Conservation (phyloP, 2,888 invertebrate species). For the Drosophila niveifrons region DNA sequence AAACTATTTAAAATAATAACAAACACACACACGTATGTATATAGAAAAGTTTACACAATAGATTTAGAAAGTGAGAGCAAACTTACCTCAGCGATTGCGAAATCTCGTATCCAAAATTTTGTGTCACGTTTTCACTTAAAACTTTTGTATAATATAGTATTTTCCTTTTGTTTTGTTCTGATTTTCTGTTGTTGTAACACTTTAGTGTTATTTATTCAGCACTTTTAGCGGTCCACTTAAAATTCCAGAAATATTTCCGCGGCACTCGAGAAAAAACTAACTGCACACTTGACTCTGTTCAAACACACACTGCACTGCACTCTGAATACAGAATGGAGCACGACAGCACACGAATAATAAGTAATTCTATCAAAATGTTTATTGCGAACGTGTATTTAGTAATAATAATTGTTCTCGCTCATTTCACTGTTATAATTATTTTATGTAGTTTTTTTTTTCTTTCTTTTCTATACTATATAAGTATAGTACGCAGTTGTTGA, state of each 20-base stretch:
- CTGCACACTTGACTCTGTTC: slow-evolving; percentile 37
- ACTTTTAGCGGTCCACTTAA: slow-evolving; percentile 65
- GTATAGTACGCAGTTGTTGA: not conserved
- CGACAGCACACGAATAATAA: slow-evolving; percentile 23
- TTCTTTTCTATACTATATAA: not conserved
- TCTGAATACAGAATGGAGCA: not conserved
- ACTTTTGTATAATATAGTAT: slow-evolving; percentile 14
- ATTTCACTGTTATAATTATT: not conserved
- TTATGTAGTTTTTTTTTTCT: too few species aligned
- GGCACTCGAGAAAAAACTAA: slow-evolving; percentile 48
- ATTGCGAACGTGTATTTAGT: slow-evolving; percentile 29
- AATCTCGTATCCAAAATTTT: slow-evolving; percentile 45
- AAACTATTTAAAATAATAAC: slow-evolving; percentile 22
- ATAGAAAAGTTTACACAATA: slow-evolving; percentile 12
- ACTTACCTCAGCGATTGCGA: slow-evolving; percentile 55
- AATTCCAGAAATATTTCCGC: slow-evolving; percentile 66
- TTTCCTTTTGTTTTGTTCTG: slow-evolving; percentile 23
- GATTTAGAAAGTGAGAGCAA: not conserved
- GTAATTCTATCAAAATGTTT: slow-evolving; percentile 34
- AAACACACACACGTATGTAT: not conserved
- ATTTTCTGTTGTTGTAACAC: slow-evolving; percentile 9
- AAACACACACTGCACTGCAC: slow-evolving; percentile 11
- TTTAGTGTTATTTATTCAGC: slow-evolving; percentile 42
- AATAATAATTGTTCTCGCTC: slow-evolving; percentile 37
- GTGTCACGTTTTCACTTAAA: slow-evolving; percentile 39